Conservation (phyloP, 2,888 invertebrate genomes). For the Drosophila quinaria region DNA sequence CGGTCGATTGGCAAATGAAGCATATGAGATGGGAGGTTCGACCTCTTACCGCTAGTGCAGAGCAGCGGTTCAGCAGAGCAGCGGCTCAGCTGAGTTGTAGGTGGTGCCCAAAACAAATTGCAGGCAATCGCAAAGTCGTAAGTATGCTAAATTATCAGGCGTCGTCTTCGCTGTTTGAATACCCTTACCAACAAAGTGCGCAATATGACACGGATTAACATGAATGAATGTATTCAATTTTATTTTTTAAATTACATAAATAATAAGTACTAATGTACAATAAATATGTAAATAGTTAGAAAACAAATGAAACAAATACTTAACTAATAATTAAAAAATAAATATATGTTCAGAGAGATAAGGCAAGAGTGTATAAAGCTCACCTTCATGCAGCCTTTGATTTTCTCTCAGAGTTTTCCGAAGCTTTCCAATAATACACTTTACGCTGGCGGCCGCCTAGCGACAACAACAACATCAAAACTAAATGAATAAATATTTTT, state of each 20-base stretch:
- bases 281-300: not conserved
- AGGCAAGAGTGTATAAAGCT: not conserved
- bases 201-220: constrained; percentile 10
- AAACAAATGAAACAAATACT: not conserved
- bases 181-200: constrained; percentile 30
- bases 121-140: constrained; percentile 74
- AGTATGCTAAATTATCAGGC: constrained; percentile 78
- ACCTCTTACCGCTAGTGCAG: constrained; percentile 63
- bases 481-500: constrained; percentile 46
- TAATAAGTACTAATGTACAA: not conserved
- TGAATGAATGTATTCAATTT: not conserved
- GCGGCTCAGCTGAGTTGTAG: constrained; percentile 58
- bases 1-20: not conserved
- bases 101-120: constrained; percentile 78
- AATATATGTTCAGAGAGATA: not conserved
- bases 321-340: not conserved
- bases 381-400: not conserved
- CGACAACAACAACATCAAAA: constrained; percentile 20
- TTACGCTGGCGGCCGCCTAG: constrained; percentile 55
- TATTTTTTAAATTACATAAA: not conserved
- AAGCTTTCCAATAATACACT: constrained; percentile 71
- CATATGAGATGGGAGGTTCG: constrained; percentile 43
- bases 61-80: constrained; percentile 19
- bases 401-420: constrained; percentile 49
- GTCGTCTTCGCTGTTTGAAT: constrained; percentile 62